Percentiles rank a stretch among this genome's conserved stretches.
Conservation (phyloP, 2,113 vertebrate species). For the Todiramphus chloris region DNA sequence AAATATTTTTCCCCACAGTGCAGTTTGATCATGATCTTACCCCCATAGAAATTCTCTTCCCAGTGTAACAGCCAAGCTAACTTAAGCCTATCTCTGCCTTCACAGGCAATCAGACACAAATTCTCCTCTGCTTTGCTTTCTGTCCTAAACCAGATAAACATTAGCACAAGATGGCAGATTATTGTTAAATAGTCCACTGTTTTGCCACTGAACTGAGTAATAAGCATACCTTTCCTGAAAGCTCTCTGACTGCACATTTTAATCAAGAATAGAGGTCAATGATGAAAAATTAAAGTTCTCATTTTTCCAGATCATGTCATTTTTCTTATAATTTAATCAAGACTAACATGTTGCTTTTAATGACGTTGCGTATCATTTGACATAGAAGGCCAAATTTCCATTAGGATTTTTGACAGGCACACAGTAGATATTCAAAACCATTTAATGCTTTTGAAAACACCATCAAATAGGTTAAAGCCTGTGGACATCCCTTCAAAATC, state of each 20-base stretch:
- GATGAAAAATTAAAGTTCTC: background rate
- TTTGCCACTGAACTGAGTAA: background rate
- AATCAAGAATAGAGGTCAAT: background rate
- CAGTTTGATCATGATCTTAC: background rate
- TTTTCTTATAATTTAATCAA: constrained; percentile 10
- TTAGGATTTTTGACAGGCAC: background rate
- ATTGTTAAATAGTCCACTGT: background rate
- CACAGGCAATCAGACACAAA: background rate
- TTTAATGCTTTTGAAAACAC: background rate
- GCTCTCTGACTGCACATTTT: background rate
- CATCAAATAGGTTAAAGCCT: background rate
- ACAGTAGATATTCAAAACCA: background rate
- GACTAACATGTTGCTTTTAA: background rate
- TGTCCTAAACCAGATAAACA: background rate
- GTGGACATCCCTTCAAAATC: background rate
- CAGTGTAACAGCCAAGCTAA: background rate
- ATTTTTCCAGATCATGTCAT: background rate
- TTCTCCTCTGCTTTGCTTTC: background rate
- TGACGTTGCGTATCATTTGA: background rate
- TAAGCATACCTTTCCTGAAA: background rate
- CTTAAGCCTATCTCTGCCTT: background rate
- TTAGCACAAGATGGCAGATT: background rate
- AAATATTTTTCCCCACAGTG: background rate
- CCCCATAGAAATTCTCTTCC: background rate
- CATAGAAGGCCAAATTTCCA: background rate